Base-by-base conservation (phyloP, 2,797 vertebrate species). In the Sus cebifrons region DNA sequence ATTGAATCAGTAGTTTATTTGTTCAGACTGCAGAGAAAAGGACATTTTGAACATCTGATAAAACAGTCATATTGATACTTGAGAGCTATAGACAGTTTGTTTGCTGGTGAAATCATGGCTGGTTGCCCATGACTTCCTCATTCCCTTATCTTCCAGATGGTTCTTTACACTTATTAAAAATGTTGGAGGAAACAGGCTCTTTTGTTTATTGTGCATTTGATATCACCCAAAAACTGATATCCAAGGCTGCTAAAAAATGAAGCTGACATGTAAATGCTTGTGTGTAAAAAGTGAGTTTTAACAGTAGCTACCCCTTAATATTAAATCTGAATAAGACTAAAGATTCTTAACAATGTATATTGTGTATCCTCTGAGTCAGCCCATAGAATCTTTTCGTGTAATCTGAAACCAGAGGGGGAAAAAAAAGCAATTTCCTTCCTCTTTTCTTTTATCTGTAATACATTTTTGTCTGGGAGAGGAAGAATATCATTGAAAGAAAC, bases 251-350 rank as follows among this genome's bases (percentile, higher is more conserved):
- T 94, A 44, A 71, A 86, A 93, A 91, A 65, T 64, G 17, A 89
- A 86, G n/a, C 29, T 58, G 75, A 85, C 54, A 56, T 94, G 83
- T 86, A 96, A 91, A 96, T 92, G 93, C 81, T 0, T 5, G 40
- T 65, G 58, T 74, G 27, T 0, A 0, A 85, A 21, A 96, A 77
- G 18, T 87, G 4, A 93, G 6, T 74, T 49, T 79, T 74, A 88
- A 32, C 70, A 49, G 40, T 58, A 71, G 87, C 81, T 74, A 4
- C 75, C 13, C 88, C 44, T 81, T 82, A 79, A 74, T 95, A 60
- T 94, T 97, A 97, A 96, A 94, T 97, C 64, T 88, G 81, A 40
- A 56, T 0, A 7, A 73, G 77, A 81, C 16, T 86, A 52, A 90
- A 64, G 60, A 71, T 29, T 95, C 65, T 68, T 94, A 83, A 88